Conservation (phyloP, 2,797 vertebrate genomes). For the Acanthis flammea region DNA sequence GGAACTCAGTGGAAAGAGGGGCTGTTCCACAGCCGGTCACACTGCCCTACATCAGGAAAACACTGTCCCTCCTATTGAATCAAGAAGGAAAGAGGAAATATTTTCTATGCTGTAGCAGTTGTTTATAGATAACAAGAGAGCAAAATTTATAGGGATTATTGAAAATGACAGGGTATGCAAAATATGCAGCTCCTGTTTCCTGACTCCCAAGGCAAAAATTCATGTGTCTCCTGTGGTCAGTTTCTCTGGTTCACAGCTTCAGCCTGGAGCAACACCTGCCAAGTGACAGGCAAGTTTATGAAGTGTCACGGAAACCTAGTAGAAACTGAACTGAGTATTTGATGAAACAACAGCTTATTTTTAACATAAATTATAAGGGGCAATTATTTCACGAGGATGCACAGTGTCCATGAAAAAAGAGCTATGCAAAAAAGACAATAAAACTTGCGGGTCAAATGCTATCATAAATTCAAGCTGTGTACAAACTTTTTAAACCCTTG, state of each 20-base stretch:
- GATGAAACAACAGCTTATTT: not conserved
- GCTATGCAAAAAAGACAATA: not conserved
- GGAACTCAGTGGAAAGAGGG: not conserved
- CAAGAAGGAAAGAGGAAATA: not conserved
- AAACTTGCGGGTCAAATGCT: not conserved
- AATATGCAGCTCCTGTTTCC: not conserved
- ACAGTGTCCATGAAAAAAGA: rapidly evolving
- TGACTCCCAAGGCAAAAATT: not conserved
- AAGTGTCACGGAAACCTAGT: not conserved
- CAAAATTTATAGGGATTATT: not conserved
- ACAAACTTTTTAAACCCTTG: not conserved
- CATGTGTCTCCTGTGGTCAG: too few relatives aligned
- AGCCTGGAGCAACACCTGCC: not conserved
- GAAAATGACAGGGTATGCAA: not conserved
- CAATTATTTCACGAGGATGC: not conserved
- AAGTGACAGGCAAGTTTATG: not conserved
- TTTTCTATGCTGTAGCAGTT: not conserved
- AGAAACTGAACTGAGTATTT: rapidly evolving
- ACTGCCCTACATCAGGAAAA: not conserved
- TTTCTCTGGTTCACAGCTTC: not conserved
- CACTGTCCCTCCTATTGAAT: not conserved
- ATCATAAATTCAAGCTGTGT: rapidly evolving
- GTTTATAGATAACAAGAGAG: not conserved
- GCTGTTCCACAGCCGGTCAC: not conserved
- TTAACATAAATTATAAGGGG: not conserved